Evolutionary conservation across 2,113 vertebrate genomes (phyloP).

Genomic region (Poeciliopsis prolifica): DNA sequence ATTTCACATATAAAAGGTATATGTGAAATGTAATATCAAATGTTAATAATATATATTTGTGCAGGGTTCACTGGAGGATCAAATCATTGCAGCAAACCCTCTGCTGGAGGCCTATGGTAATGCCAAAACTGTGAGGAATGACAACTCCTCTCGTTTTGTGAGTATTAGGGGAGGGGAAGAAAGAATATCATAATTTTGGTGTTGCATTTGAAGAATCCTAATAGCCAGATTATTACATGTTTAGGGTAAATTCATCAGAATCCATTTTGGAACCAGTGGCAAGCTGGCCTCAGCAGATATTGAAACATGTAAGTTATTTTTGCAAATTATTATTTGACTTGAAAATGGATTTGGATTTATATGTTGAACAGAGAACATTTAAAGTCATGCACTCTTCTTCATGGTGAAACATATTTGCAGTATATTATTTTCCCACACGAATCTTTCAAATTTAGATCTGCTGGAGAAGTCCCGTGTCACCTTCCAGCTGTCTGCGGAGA

Average conservation of each 20-base stretch:
- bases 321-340: not conserved
- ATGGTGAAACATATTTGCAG: not conserved
- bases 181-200: not conserved
- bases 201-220: not conserved
- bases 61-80: conserved; percentile 67
- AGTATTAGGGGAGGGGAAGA: conserved; percentile 52
- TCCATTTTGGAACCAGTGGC: conserved; percentile 36
- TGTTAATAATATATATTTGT: not conserved
- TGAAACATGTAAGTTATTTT: conserved; percentile 46
- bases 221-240: not conserved
- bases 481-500: conserved; percentile 42
- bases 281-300: conserved; percentile 52
- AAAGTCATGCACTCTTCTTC: no score
- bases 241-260: conserved; percentile 56
- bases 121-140: conserved; percentile 87
- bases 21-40: not conserved
- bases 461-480: conserved; percentile 47
- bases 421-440: not conserved
- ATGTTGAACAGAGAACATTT: no score
- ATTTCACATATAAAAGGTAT: no score
- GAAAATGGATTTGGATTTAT: not conserved
- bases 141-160: conserved; percentile 88
- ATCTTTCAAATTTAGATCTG: conserved; percentile 27
- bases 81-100: conserved; percentile 81
- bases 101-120: conserved; percentile 87